Evolutionary conservation across 23 tunicate species (phyloP).

Genomic region (Styela clava): DNA sequence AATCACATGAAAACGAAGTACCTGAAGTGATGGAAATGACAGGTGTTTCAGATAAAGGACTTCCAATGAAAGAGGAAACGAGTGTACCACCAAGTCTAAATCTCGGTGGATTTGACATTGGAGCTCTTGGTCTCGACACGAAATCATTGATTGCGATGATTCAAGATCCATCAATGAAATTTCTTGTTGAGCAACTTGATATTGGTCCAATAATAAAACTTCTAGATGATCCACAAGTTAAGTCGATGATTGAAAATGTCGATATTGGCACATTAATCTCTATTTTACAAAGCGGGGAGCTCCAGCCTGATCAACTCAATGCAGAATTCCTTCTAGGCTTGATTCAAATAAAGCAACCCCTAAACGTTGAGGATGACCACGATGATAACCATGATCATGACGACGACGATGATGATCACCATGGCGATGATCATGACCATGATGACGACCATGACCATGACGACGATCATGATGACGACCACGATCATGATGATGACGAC

Average conservation of each 20-base stretch:
- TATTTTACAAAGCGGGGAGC: conserved; percentile 11
- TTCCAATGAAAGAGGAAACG: neutral
- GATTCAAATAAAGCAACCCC: neutral
- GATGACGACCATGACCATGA: neutral
- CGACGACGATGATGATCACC: neutral
- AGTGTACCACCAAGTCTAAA: neutral
- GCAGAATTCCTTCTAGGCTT: neutral
- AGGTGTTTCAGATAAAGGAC: neutral
- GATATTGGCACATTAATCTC: neutral
- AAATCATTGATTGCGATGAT: neutral
- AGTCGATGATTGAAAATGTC: neutral
- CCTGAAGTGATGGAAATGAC: neutral
- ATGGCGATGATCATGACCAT: neutral
- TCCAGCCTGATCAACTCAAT: neutral
- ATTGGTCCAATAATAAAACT: neutral
- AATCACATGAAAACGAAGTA: neutral
- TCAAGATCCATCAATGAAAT: conserved; percentile 7
- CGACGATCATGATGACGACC: conserved; percentile 22
- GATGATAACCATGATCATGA: neutral
- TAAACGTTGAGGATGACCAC: neutral
- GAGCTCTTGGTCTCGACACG: neutral
- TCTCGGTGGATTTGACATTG: conserved; percentile 3
- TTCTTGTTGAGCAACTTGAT: conserved; percentile 2
- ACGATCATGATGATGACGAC: conserved; percentile 5
- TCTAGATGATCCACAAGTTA: neutral